These are phyloP conservation scores for Macaca nemestrina DNA, from an alignment of 2,113 vertebrate species.

Conservation along the genomic window DNA sequence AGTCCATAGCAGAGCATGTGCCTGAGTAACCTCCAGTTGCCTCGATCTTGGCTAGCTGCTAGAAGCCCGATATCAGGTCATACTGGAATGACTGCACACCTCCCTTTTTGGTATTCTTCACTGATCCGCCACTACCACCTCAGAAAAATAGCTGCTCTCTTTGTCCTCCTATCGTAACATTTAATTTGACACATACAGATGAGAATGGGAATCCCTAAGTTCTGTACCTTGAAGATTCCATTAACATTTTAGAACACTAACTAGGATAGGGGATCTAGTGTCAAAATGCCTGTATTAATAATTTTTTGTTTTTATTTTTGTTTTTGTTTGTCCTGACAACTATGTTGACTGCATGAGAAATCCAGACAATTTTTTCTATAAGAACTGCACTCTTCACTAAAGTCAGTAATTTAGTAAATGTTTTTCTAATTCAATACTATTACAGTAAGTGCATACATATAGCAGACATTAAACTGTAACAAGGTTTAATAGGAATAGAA, in stretches of 20 bases:
- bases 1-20: accelerated
- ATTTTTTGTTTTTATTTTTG: neutral
- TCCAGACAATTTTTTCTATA: neutral
- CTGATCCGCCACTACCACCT: neutral
- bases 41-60: neutral
- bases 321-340: neutral
- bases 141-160: neutral
- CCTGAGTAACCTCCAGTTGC: no score
- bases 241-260: neutral
- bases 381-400: neutral
- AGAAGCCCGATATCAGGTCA: neutral
- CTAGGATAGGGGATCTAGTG: neutral
- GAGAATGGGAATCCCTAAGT: neutral
- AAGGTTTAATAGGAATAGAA: neutral
- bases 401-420: neutral
- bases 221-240: neutral
- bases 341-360: neutral
- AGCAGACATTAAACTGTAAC: neutral
- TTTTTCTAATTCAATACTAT: neutral
- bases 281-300: neutral
- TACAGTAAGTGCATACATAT: neutral
- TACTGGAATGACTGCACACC: neutral
- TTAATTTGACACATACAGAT: neutral
- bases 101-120: neutral
- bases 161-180: neutral